Percentiles rank a stretch among this genome's conserved stretches.
Evolutionary conservation across 2,888 invertebrate genomes (phyloP).

Genomic region (Agelastica alni): DNA sequence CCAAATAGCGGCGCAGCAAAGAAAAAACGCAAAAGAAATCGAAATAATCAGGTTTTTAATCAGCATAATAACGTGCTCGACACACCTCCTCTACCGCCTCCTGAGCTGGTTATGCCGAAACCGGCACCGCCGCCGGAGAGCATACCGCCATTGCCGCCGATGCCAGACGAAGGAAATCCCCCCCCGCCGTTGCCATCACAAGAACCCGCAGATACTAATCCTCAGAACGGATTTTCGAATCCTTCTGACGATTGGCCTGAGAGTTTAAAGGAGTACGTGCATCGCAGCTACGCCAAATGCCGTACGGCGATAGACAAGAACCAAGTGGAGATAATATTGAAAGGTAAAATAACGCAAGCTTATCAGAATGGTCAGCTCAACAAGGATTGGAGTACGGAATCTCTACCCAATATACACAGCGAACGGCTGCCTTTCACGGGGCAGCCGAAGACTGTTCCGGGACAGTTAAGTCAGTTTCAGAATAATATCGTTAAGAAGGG

Average conservation of each 20-base stretch:
- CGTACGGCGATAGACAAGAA: conserved; percentile 87
- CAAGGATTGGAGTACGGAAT: conserved; percentile 95
- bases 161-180: conserved; percentile 44
- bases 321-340: conserved; percentile 91
- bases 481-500: conserved; percentile 54
- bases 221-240: conserved; percentile 50
- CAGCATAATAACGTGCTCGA: conserved; percentile 41
- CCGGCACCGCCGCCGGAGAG: conserved; percentile 61
- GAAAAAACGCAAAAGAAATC: conserved; percentile 78
- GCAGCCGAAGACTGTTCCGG: conserved; percentile 54
- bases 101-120: conserved; percentile 56
- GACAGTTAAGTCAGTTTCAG: conserved; percentile 65
- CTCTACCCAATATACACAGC: conserved; percentile 85
- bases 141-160: conserved; percentile 62
- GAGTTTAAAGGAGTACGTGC: conserved; percentile 83
- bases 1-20: conserved; percentile 64
- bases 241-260: conserved; percentile 78
- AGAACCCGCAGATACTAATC: conserved; percentile 23
- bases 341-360: conserved; percentile 90
- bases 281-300: conserved; percentile 90
- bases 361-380: conserved; percentile 85
- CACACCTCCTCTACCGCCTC: conserved; percentile 60
- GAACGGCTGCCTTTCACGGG: conserved; percentile 62
- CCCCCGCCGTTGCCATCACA: conserved; percentile 57
- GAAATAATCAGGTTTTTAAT: conserved; percentile 57